Evolutionary conservation across 2,113 vertebrate genomes (phyloP).

Genomic region (Catharus minimus): DNA sequence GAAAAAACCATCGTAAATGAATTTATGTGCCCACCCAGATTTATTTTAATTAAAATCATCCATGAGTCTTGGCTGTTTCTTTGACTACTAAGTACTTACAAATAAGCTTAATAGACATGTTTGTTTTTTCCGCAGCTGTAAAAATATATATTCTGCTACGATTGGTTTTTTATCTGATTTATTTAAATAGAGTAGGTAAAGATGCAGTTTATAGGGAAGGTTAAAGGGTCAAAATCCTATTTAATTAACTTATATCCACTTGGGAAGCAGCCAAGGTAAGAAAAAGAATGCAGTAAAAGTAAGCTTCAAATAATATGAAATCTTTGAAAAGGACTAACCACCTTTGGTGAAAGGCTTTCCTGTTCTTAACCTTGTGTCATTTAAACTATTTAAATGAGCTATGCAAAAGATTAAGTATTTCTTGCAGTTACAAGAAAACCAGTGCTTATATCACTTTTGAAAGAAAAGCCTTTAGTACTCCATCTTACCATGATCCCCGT

Average conservation of each 20-base stretch:
- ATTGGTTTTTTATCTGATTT: slow-evolving; percentile 70
- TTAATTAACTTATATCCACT: slow-evolving; percentile 67
- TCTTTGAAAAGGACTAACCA: slow-evolving; percentile 56
- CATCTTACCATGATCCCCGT: background rate
- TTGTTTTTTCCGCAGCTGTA: slow-evolving; percentile 51
- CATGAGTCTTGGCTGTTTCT: slow-evolving; percentile 52
- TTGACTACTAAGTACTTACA: slow-evolving; percentile 64
- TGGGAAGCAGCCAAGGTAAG: slow-evolving; percentile 62
- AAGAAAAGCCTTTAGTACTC: slow-evolving; percentile 14
- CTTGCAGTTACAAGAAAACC: slow-evolving; percentile 34
- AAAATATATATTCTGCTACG: slow-evolving; percentile 52
- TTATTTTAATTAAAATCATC: slow-evolving; percentile 74
- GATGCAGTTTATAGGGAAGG: slow-evolving; percentile 51
- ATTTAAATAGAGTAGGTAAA: slow-evolving; percentile 75
- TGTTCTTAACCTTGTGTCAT: slow-evolving; percentile 58
- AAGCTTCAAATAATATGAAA: slow-evolving; percentile 66
- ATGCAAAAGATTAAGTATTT: slow-evolving; percentile 25
- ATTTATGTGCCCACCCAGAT: slow-evolving; percentile 53
- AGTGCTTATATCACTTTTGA: background rate
- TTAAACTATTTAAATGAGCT: slow-evolving; percentile 59
- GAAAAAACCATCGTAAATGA: background rate
- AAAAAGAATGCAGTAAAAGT: slow-evolving; percentile 67
- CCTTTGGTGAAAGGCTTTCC: slow-evolving; percentile 61
- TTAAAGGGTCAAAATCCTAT: slow-evolving; percentile 66
- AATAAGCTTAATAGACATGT: slow-evolving; percentile 69